These are phyloP conservation scores for Limnephilus marmoratus DNA, from an alignment of 2,888 invertebrate genomes.

Conservation along the genomic window DNA sequence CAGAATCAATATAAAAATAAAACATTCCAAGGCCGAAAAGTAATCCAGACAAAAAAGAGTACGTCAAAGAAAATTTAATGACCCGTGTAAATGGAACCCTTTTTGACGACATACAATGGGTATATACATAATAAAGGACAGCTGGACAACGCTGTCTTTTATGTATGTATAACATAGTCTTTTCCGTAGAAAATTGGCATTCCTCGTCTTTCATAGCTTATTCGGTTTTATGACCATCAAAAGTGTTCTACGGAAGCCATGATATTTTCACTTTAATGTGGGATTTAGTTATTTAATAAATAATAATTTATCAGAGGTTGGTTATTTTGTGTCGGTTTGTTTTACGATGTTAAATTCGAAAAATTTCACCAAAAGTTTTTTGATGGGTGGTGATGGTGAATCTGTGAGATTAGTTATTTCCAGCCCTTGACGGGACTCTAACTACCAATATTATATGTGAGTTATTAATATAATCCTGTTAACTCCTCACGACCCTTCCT, in stretches of 20 bases:
- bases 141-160: constrained; percentile 3
- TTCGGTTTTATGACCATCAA: neutral
- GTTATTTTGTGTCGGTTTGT: neutral
- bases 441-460: no score
- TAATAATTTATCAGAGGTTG: neutral
- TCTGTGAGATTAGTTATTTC: no score
- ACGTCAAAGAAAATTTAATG: constrained; percentile 58
- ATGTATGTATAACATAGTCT: neutral
- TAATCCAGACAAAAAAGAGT: constrained; percentile 51
- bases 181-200: neutral
- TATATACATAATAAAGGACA: neutral
- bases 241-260: neutral
- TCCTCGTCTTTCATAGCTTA: neutral
- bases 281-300: neutral
- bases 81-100: constrained; percentile 56
- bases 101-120: neutral
- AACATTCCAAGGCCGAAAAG: constrained; percentile 17
- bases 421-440: no score
- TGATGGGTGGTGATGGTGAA: no score
- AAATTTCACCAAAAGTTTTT: no score
- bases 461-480: no score
- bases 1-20: constrained; percentile 16
- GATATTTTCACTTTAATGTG: neutral
- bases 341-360: neutral
- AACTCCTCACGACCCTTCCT: no score